phyloP scores from a whole-genome alignment of 2,797 vertebrate species.

The Astyanax mexicanus region DNA sequence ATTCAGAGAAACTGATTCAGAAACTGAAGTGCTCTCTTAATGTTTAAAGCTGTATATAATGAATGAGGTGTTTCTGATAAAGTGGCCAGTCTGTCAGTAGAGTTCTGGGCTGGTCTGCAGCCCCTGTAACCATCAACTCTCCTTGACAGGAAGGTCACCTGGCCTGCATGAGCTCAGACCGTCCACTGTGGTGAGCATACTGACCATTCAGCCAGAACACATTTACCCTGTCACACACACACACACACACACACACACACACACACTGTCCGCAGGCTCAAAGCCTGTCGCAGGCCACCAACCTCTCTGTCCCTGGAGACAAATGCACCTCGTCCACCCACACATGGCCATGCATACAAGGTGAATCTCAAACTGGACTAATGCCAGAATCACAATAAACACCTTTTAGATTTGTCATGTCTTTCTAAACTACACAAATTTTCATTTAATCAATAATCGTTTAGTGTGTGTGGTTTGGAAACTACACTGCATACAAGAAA shows the following conservation, averaged over 20 bases:
- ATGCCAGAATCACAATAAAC: too few relatives aligned
- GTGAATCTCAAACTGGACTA: background rate
- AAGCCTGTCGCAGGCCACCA: slow-evolving; percentile 5
- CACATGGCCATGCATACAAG: background rate
- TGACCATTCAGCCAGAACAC: slow-evolving; percentile 28
- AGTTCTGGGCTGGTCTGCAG: background rate
- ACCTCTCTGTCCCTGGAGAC: background rate
- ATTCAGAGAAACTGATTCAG: too few relatives aligned
- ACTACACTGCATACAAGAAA: too few relatives aligned
- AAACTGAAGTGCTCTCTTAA: too few relatives aligned
- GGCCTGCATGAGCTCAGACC: slow-evolving; percentile 10
- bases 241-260: too few relatives aligned
- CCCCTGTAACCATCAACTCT: slow-evolving; percentile 6
- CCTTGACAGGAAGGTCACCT: slow-evolving; percentile 22
- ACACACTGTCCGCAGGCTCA: background rate
- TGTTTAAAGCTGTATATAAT: too few relatives aligned
- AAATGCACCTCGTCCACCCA: background rate
- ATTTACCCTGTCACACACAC: slow-evolving; percentile 10
- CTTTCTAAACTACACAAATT: too few relatives aligned
- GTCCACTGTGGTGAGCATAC: slow-evolving; percentile 19
- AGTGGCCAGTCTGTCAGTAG: too few relatives aligned
- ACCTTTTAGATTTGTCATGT: too few relatives aligned
- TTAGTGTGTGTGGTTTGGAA: too few relatives aligned
- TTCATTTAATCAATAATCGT: too few relatives aligned
- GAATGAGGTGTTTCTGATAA: too few relatives aligned